These are phyloP conservation scores for Sula dactylatra DNA, from an alignment of 2,113 vertebrate species.

Conservation along the genomic window DNA sequence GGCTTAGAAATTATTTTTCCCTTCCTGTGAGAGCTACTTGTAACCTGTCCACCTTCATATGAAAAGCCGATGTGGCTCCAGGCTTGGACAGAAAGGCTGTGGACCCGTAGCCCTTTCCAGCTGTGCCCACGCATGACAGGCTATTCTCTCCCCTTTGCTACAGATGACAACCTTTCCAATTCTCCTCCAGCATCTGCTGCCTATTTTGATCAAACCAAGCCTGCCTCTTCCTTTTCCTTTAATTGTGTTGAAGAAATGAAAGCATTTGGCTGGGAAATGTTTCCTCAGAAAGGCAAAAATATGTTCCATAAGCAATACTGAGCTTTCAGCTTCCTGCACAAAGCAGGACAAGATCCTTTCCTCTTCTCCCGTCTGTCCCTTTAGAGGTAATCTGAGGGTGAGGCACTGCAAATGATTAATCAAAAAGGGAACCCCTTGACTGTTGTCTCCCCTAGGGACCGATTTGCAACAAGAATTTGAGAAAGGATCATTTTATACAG, in stretches of 20 bases:
- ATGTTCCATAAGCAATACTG: neutral
- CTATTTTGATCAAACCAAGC: slow-evolving; percentile 50
- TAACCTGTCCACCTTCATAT: neutral
- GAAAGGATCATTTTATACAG: neutral
- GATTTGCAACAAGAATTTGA: neutral
- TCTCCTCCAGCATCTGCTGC: slow-evolving; percentile 20
- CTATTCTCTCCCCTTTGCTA: neutral
- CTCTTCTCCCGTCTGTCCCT: neutral
- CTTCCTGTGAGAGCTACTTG: neutral
- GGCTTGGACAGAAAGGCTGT: neutral
- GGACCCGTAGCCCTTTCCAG: neutral
- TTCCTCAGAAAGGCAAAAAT: slow-evolving; percentile 36
- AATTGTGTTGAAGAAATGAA: slow-evolving; percentile 61
- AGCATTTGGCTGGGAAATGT: slow-evolving; percentile 23
- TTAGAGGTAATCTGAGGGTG: neutral
- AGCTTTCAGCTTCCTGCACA: neutral
- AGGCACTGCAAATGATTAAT: neutral
- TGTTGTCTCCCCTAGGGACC: neutral
- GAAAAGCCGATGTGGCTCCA: neutral
- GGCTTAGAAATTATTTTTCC: neutral
- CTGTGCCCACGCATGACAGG: neutral
- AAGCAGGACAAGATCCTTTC: neutral
- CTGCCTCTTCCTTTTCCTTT: slow-evolving; percentile 70
- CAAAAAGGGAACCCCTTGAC: neutral
- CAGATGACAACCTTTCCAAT: neutral